Evolutionary conservation across 2,888 invertebrate species (phyloP).

Genomic region (Podotricha telesiphe): DNA sequence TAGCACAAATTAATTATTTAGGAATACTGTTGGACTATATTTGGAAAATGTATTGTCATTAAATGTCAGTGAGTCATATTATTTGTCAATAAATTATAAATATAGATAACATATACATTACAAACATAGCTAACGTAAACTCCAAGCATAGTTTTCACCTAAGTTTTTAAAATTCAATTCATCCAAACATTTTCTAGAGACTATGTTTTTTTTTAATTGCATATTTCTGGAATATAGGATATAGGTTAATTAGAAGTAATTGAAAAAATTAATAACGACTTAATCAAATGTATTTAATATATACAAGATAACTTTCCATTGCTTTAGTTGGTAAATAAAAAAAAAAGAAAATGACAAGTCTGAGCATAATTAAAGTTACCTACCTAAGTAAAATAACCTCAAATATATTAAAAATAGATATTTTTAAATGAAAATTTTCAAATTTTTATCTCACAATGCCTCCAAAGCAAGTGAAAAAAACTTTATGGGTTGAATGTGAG

Average conservation of each 20-base stretch:
- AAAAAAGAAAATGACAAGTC: not conserved
- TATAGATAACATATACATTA: not conserved
- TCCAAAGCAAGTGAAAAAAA: conserved; percentile 80
- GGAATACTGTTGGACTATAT: conserved; percentile 22
- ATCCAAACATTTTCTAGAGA: too few relatives aligned
- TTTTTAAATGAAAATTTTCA: conserved; percentile 35
- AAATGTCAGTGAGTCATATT: conserved; percentile 28
- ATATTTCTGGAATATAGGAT: too few relatives aligned
- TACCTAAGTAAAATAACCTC: conserved; percentile 30
- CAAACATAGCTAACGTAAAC: too few relatives aligned
- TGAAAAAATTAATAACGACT: too few relatives aligned
- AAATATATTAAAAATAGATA: conserved; percentile 49
- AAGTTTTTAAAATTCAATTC: too few relatives aligned
- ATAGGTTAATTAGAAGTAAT: too few relatives aligned
- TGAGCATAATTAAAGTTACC: not conserved
- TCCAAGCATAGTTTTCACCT: too few relatives aligned
- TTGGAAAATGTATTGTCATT: conserved; percentile 31
- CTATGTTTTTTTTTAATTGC: too few relatives aligned
- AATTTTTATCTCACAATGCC: conserved; percentile 51
- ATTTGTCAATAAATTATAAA: conserved; percentile 20
- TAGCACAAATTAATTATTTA: conserved; percentile 28
- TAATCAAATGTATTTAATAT: too few relatives aligned
- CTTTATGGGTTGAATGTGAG: conserved; percentile 86
- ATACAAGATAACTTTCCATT: too few relatives aligned
- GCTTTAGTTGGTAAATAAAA: too few relatives aligned